A percentile compares a stretch with the other conserved stretches of the same genome.
phyloP scores from a whole-genome alignment of 2,113 vertebrate genomes.

The Pogonocichla stellata region DNA sequence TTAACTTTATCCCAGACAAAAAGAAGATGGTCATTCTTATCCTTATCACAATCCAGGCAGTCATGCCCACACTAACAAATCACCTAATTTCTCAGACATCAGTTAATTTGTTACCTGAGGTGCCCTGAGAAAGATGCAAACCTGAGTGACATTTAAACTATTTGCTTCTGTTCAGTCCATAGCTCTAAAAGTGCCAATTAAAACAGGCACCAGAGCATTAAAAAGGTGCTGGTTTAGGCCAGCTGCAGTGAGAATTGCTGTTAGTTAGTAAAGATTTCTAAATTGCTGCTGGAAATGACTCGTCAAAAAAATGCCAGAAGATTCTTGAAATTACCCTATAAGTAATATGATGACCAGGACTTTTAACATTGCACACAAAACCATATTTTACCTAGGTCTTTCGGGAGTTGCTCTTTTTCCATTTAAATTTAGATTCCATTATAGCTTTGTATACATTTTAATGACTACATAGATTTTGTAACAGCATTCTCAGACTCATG shows the following conservation, averaged over 20 bases:
- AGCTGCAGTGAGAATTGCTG: constrained; percentile 5
- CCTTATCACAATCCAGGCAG: not conserved
- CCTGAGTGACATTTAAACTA: constrained; percentile 32
- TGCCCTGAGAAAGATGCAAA: not conserved
- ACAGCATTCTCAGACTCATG: not conserved
- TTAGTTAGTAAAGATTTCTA: constrained; percentile 33
- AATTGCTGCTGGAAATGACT: not conserved
- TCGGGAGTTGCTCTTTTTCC: not conserved
- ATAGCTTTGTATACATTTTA: not conserved
- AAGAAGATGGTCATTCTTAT: not conserved
- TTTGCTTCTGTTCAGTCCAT: constrained; percentile 29
- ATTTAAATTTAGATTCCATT: not conserved
- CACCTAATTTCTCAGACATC: not conserved
- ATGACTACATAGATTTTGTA: not conserved
- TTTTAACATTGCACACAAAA: not conserved
- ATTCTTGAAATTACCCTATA: constrained; percentile 5
- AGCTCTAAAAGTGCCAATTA: constrained; percentile 59
- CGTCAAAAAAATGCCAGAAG: not conserved
- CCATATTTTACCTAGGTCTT: not conserved
- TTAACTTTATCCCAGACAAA: not conserved
- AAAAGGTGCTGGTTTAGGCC: not conserved
- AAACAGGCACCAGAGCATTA: constrained; percentile 12
- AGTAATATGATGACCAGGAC: not conserved
- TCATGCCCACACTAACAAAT: not conserved
- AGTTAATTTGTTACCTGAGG: not conserved